Evolutionary conservation across 1,140 invertebrate species (phyloP), one percentile per base, ranked within the genome.

Genomic region (Caenorhabditis remanei): DNA sequence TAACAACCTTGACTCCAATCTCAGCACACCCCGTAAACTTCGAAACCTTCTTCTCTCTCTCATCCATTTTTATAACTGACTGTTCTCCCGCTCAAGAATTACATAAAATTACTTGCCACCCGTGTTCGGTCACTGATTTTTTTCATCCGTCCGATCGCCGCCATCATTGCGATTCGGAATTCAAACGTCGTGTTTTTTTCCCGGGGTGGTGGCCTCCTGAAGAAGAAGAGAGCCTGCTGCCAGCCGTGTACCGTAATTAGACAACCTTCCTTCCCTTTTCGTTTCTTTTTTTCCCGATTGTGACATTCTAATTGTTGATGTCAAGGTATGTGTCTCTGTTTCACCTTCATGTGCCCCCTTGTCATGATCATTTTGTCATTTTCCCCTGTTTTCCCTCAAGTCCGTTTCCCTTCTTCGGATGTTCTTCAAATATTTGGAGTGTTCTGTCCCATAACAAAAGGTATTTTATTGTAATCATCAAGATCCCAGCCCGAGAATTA

Each of bases 171-270:
- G 63, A 75, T 46, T 75, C 19, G 46, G 46, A 71, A 71, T 71
- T 71, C 65, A 71, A 79, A 79, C 9, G 46, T 24, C n/a, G 5
- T 8, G 32, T 8, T 16, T 41, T 79, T 19, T 43, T 16, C 41
- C 4, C 6, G 40, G 1, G 3, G 7, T 0, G 21, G 71, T 79
- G 71, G 71, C 71, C 71, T 71, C 43, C n/a, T 13, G 24, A 21
- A 24, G 24, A 13, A 32, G 14, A 14, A 79, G 71, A 5, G 71
- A 79, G 71, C 71, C 71, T 50, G 32, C 32, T 32, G 71, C 71
- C 71, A 79, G 71, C 71, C 71, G 71, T 48, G 71, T 79, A 79
- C 71, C 71, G 71, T 79, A 79, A 79, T 79, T 79, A 79, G 71
- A 79, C 71, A 79, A 50, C 71, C 71, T 50, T 79, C 71, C 46